A percentile compares a stretch with the other conserved stretches of the same genome.
Conservation (phyloP, 2,888 invertebrate genomes). For the Sinelater perroti region DNA sequence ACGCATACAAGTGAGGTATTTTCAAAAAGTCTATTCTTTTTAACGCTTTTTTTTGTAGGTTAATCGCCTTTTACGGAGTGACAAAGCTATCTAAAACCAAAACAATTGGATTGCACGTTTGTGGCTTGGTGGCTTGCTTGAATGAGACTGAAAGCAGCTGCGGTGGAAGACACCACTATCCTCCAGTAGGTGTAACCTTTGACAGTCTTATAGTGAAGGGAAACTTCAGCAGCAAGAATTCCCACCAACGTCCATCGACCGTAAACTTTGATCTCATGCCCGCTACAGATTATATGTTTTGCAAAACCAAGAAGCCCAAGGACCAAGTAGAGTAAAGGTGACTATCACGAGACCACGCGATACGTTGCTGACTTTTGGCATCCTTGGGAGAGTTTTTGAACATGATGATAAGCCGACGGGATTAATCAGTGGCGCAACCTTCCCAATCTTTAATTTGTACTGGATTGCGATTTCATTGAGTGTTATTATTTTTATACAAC, state of each 20-base stretch:
- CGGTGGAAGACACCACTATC: slow-evolving; percentile 29
- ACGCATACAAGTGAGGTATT: slow-evolving; percentile 26
- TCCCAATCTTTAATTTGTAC: too few species aligned
- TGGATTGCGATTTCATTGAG: too few species aligned
- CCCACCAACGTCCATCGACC: slow-evolving; percentile 42
- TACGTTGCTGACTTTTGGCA: slow-evolving; percentile 43
- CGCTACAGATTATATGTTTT: slow-evolving; percentile 41
- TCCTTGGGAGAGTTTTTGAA: slow-evolving; percentile 42
- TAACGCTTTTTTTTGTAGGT: slow-evolving; percentile 30
- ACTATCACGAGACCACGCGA: slow-evolving; percentile 31
- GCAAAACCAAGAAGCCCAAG: slow-evolving; percentile 26
- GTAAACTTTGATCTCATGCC: slow-evolving; percentile 41
- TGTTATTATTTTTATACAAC: too few species aligned
- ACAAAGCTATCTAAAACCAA: slow-evolving; percentile 29
- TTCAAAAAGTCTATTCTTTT: background rate
- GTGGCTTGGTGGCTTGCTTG: slow-evolving; percentile 42
- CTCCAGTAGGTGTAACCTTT: slow-evolving; percentile 25
- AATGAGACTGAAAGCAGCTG: slow-evolving; percentile 37
- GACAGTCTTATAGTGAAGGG: slow-evolving; percentile 34
- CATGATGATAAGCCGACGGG: slow-evolving; percentile 35
- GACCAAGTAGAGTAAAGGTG: slow-evolving; percentile 32
- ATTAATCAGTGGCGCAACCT: background rate
- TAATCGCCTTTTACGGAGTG: slow-evolving; percentile 42
- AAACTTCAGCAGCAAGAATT: slow-evolving; percentile 23
- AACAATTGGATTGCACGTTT: slow-evolving; percentile 41